phyloP scores from a whole-genome alignment of 2,888 invertebrate genomes.

The Metellina segmentata region DNA sequence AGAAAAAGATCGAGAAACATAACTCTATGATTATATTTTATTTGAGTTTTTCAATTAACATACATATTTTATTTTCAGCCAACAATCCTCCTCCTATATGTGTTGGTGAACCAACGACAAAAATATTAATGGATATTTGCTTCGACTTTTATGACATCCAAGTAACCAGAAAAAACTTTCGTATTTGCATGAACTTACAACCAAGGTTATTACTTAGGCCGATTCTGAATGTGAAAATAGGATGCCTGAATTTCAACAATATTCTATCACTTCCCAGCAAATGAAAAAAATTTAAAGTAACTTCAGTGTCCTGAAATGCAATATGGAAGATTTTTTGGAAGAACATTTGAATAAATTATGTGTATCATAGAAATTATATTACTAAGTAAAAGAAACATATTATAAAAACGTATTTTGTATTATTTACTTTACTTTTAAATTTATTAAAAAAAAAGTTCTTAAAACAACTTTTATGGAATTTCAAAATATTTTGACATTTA shows the following conservation, averaged over 20 bases:
- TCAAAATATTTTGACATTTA: neutral
- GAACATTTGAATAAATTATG: too few species aligned
- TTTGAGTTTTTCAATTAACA: too few species aligned
- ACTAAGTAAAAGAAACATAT: too few species aligned
- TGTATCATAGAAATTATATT: too few species aligned
- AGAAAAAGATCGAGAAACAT: too few species aligned
- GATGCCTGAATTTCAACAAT: constrained; percentile 1
- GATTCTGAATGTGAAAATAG: neutral
- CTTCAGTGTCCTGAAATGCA: neutral
- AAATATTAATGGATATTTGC: neutral
- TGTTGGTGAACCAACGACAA: neutral
- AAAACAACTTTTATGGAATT: neutral
- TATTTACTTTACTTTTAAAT: too few species aligned
- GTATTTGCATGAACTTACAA: neutral
- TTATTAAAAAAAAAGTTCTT: neutral
- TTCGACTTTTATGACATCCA: constrained; percentile 14
- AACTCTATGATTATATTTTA: too few species aligned
- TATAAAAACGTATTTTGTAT: too few species aligned
- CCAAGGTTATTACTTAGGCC: neutral
- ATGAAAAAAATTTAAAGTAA: neutral
- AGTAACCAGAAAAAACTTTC: neutral
- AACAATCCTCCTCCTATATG: constrained; percentile 34
- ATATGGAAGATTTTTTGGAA: too few species aligned
- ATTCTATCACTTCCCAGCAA: neutral
- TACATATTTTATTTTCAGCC: constrained; percentile 14